Evolutionary conservation across 2,888 invertebrate genomes (phyloP), one percentile per base, ranked within the genome.

Genomic region (Xestoiulus laeticollis): DNA sequence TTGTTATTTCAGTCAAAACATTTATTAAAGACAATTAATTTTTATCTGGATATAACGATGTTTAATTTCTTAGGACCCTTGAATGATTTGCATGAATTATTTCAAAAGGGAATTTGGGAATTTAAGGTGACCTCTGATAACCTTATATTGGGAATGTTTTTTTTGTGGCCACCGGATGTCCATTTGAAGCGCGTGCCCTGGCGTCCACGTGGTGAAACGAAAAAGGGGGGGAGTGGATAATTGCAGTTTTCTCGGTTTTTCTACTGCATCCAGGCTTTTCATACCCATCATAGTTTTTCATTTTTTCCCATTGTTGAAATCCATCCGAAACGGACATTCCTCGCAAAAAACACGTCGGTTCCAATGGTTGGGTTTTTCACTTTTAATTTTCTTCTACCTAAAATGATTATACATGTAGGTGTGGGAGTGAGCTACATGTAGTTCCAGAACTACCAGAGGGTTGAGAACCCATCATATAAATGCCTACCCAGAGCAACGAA

Each of bases 271-370:
- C 26, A 26, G 10, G 1, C 12, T 68, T 26, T 68, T 26, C 68
- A 26, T 68, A 26, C 26, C 48, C 48, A 0, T 26, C 26, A 14
- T n/a, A 8, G 8, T 8, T 59, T 59, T 59, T 59, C 22, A 59
- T 59, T 26, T 68, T 68, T 26, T 26, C 10, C 26, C 68, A 68
- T 68, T 68, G 68, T 68, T 68, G 68, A 68, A 68, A 68, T 68
- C 26, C 68, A 68, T 68, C 68, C 68, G 68, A 68, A 68, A 68
- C 68, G 26, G 68, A 68, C 68, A 26, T 68, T 68, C 68, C 68
- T 68, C 68, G 68, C 68, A 68, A 68, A 68, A 59, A 68, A 26
- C 26, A 68, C 26, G 26, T 68, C 68, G 26, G 68, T 68, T 68
- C 68, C 68, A 14, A 22, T 68, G 26, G 68, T 6, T 68, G 68